Evolutionary conservation across 2,888 invertebrate species (phyloP).

Genomic region (Camptogramma bilineatum): DNA sequence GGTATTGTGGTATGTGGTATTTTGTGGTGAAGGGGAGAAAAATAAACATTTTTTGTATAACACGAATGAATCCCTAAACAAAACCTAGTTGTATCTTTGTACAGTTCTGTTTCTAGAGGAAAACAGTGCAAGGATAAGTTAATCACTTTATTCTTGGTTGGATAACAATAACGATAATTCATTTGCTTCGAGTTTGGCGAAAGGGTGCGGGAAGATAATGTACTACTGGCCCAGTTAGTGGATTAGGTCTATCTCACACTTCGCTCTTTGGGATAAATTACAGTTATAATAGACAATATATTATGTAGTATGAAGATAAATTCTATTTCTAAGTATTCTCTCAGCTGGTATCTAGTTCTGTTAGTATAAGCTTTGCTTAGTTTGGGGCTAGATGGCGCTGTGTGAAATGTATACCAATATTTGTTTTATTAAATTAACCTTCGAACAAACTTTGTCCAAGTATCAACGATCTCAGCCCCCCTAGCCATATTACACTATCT

Average conservation of each 20-base stretch:
- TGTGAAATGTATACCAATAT: no score
- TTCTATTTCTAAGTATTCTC: no score
- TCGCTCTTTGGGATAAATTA: neutral
- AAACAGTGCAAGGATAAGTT: slow-evolving; percentile 22
- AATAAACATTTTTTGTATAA: neutral
- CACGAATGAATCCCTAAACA: neutral
- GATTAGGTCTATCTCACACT: slow-evolving; percentile 22
- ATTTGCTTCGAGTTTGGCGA: slow-evolving; percentile 19
- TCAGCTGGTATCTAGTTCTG: no score
- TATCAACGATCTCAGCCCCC: no score
- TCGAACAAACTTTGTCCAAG: no score
- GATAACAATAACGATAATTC: slow-evolving; percentile 30
- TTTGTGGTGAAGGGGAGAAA: no score
- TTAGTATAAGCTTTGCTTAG: no score
- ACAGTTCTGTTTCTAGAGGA: neutral
- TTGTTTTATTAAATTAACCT: no score
- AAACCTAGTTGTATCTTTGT: neutral
- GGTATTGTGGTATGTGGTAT: no score
- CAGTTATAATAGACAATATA: slow-evolving; percentile 1
- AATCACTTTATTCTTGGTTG: slow-evolving; percentile 27
- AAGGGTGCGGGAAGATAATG: slow-evolving; percentile 23
- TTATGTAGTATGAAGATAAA: neutral
- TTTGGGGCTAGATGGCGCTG: no score
- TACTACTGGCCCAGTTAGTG: slow-evolving; percentile 19
- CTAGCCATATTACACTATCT: no score